Evolutionary conservation across 1,140 invertebrate genomes (phyloP), one percentile per base, ranked within the genome.

Genomic region (Polypedilum pembai): DNA sequence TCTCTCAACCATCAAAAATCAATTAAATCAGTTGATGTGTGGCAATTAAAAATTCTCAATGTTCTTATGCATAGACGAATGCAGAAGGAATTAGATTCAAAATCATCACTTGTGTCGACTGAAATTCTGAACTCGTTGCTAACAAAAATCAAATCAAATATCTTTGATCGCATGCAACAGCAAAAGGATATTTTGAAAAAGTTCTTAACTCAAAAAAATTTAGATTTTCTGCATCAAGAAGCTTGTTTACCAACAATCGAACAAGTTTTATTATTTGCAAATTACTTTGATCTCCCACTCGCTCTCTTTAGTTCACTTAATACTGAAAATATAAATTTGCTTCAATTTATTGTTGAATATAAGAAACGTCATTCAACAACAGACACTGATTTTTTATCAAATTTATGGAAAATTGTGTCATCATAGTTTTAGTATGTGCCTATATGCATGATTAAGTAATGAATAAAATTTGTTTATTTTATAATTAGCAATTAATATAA

Each of bases 1-100:
- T 76, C 78, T 41, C 75, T 76, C 10, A 79, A 75, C 76, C 78
- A n/a, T 12, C 65, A 65, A 40, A 69, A 56, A 73, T 41, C 21
- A 74, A 56, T 24, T 75, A 69, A 45, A 63, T 56, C 69, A 56
- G 12, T 10, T n/a, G 80, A 82, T 75, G 77, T 82, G 24, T 84
- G 78, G 82, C 78, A 79, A 76, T 75, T 80, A 74, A 81, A 80
- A 75, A 76, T 79, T 74, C 81, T 78, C 75, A 3, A 81, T 79
- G 66, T 75, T 79, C 45, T 65, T 75, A 20, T 73, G 73, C 45
- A 56, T n/a, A n/a, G 4, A 4, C 7, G 12, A n/a, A 8, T n/a
- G n/a, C 12, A 73, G 10, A 73, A 75, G 65, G 18, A 20, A 8
- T 20, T 1, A 2, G 4, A 20, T 3, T 21, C 3, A 69, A 69